Conservation (phyloP, 2,888 invertebrate genomes). For the Catocala nupta region DNA sequence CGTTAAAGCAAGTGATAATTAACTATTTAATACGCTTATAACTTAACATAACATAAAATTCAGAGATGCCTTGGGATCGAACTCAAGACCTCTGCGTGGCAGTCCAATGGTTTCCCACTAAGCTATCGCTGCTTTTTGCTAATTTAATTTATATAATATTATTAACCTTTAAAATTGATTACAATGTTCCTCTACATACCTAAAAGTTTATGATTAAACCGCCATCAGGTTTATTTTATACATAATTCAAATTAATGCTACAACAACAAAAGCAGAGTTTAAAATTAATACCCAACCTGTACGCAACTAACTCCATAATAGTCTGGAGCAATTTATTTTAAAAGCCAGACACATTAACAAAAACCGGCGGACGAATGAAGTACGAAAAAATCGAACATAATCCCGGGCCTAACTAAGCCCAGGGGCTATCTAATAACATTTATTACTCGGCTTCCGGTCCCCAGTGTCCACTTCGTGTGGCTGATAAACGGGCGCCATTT, state of each 20-base stretch:
- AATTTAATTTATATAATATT: too few relatives aligned
- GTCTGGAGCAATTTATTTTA: slow-evolving; percentile 80
- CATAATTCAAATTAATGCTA: not conserved
- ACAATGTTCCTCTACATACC: too few relatives aligned
- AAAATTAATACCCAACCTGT: slow-evolving; percentile 37
- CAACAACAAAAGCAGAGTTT: not conserved
- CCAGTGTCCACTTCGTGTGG: slow-evolving; percentile 84
- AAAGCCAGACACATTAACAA: slow-evolving; percentile 86
- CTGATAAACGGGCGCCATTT: slow-evolving; percentile 87
- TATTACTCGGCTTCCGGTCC: slow-evolving; percentile 83
- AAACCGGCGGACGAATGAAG: slow-evolving; percentile 77
- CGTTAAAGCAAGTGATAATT: too few relatives aligned
- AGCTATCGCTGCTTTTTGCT: too few relatives aligned
- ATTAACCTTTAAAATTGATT: too few relatives aligned
- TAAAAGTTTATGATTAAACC: too few relatives aligned
- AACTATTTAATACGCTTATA: too few relatives aligned
- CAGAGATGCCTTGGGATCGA: too few relatives aligned
- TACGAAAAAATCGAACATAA: slow-evolving; percentile 76
- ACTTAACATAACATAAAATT: too few relatives aligned
- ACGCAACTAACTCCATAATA: slow-evolving; percentile 59
- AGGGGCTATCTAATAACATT: slow-evolving; percentile 87
- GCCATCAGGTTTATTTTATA: too few relatives aligned
- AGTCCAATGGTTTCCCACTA: too few relatives aligned
- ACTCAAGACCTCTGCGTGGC: too few relatives aligned
- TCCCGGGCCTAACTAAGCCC: slow-evolving; percentile 81